Evolutionary conservation across 2,113 vertebrate genomes (phyloP), one percentile per base, ranked within the genome.

Genomic region (Channa maculata): DNA sequence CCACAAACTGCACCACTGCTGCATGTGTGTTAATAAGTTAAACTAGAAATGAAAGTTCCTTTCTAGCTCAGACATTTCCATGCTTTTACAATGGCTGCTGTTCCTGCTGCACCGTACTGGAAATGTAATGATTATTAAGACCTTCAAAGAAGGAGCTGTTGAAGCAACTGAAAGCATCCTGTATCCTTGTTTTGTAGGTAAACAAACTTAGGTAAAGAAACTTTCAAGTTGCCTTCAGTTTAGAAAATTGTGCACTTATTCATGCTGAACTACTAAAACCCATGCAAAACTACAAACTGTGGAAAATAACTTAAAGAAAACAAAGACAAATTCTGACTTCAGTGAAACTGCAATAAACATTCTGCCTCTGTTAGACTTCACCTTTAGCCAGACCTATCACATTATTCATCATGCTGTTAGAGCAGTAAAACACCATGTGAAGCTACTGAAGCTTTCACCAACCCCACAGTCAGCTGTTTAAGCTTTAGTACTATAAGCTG

Each of bases 351-450:
- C 44, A 15, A 0, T 36, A 5, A 69, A 50, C 3, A 6, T 59
- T 5, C 13, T 43, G 1, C 37, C 50, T 50, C 13, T 37, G 51
- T 71, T 45, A 65, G 49, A 61, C 6, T 59, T 49, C 2, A 41
- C 60, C 33, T 65, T 5, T 44, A 49, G 52, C 65, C 4, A 24
- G 33, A 69, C 74, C 13, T 46, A 46, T 69, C 66, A 11, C 7
- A 41, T 49, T 39, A 46, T 39, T 66, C 36, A 2, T 76, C 89
- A 92, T 91, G 90, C 87, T 82, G 80, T 86, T 85, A 82, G 70
- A 63, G 34, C 34, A 55, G 46, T 24, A 70, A 65, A 67, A 58
- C 15, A 58, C 43, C 51, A 72, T 13, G 13, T 73, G 55, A 14
- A 69, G 59, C 74, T 60, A 41, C 55, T 53, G 8, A 67, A 81